phyloP scores from a whole-genome alignment of 1,140 invertebrate species.

The Aphelenchoides avenae region DNA sequence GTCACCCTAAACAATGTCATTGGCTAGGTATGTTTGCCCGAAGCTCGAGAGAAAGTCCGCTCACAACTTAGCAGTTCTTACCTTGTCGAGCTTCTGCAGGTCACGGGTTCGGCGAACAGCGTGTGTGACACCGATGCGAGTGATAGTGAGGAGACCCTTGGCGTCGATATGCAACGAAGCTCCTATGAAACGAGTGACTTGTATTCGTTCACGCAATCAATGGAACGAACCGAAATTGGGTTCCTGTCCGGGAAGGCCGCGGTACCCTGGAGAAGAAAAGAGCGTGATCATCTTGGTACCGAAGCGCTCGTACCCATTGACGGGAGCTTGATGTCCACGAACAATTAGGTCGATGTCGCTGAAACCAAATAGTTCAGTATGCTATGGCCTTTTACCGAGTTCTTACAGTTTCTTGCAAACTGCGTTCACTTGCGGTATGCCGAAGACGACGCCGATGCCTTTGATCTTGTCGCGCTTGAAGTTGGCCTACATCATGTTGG shows the following conservation, averaged over 20 bases:
- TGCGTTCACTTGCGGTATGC: slow-evolving; percentile 8
- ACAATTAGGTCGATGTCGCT: slow-evolving; percentile 21
- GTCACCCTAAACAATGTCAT: no score
- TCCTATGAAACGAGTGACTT: no score
- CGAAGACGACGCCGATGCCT: slow-evolving; percentile 23
- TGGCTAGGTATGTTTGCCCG: no score
- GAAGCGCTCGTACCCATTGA: slow-evolving; percentile 19
- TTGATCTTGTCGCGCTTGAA: slow-evolving; percentile 17
- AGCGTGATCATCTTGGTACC: slow-evolving; percentile 8
- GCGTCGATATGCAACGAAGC: no score
- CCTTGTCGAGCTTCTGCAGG: slow-evolving; percentile 22
- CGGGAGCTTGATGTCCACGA: slow-evolving; percentile 27
- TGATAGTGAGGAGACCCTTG: slow-evolving; percentile 14
- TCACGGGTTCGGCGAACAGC: slow-evolving; percentile 6
- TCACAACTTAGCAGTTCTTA: background rate
- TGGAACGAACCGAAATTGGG: slow-evolving; percentile 14
- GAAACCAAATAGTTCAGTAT: no score
- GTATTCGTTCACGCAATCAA: no score
- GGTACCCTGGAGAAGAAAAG: slow-evolving; percentile 17
- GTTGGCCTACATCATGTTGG: background rate
- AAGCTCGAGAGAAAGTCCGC: no score
- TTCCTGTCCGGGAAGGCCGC: slow-evolving; percentile 1
- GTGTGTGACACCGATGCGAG: slow-evolving; percentile 14
- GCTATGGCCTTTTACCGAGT: no score
- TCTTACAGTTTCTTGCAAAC: slow-evolving; percentile 6